Percentiles rank a stretch among this genome's conserved stretches.
These are phyloP conservation scores for Hepsetus odoe DNA, from an alignment of 2,113 vertebrate genomes.

Conservation along the genomic window DNA sequence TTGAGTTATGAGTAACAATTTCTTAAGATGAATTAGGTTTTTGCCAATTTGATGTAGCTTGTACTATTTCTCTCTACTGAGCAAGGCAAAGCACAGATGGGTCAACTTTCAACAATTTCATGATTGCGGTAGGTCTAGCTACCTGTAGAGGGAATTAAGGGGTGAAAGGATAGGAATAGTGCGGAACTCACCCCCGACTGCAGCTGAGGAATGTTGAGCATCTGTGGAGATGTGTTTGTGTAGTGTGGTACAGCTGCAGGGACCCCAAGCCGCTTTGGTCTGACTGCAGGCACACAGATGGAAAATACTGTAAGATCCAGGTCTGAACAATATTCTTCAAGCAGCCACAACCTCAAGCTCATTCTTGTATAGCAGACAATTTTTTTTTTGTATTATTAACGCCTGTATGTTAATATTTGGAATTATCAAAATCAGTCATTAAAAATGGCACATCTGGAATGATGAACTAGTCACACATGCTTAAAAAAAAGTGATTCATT, in stretches of 20 bases:
- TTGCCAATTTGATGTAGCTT: not conserved
- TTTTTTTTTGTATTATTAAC: too few species aligned
- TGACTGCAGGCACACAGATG: constrained; percentile 72
- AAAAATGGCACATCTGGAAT: too few species aligned
- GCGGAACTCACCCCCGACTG: constrained; percentile 80
- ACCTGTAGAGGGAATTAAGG: not conserved
- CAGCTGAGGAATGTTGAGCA: constrained; percentile 89
- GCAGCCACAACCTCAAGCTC: not conserved
- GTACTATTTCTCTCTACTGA: too few species aligned
- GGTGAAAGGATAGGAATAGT: not conserved
- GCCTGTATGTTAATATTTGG: too few species aligned
- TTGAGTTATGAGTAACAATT: too few species aligned
- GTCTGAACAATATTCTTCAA: not conserved
- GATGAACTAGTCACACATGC: too few species aligned
- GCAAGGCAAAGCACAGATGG: not conserved
- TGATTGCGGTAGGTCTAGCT: not conserved
- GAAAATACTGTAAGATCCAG: not conserved
- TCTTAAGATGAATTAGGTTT: too few species aligned
- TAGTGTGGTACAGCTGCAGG: constrained; percentile 83
- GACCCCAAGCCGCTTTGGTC: constrained; percentile 86
- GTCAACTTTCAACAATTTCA: not conserved
- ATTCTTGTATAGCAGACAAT: too few species aligned
- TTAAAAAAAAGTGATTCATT: too few species aligned
- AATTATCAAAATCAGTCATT: too few species aligned
- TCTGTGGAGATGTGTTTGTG: constrained; percentile 81